Conservation (phyloP, 2,113 vertebrate species). For the Nymphicus hollandicus region DNA sequence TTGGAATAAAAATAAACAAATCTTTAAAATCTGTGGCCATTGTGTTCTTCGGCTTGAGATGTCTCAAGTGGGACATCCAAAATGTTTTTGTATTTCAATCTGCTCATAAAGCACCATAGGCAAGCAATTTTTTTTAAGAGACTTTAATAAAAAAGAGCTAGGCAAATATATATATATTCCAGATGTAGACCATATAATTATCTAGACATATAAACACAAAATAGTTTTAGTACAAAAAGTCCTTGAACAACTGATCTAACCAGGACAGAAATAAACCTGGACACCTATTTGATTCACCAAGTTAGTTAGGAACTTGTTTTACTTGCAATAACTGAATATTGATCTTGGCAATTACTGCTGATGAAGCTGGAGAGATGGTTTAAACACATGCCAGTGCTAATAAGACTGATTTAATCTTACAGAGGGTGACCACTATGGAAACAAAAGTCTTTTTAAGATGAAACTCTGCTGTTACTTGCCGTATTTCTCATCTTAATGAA, state of each 20-base stretch:
- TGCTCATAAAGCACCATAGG: background rate
- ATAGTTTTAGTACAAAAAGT: background rate
- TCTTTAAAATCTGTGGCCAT: background rate
- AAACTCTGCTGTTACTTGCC: background rate
- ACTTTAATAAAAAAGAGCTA: background rate
- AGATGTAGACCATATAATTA: background rate
- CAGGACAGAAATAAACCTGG: background rate
- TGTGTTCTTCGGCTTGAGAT: no score
- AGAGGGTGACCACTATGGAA: background rate
- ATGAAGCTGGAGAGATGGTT: background rate
- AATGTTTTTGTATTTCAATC: background rate
- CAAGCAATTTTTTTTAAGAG: background rate
- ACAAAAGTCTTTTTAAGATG: background rate
- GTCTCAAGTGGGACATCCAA: background rate
- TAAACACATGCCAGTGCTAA: background rate
- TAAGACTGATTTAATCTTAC: background rate
- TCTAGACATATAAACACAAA: background rate
- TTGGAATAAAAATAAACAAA: background rate
- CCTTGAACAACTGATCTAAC: background rate
- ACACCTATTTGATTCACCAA: background rate
- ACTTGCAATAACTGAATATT: background rate
- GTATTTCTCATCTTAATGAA: background rate
- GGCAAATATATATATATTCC: background rate
- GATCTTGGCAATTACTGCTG: background rate
- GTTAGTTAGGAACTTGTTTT: background rate